Conservation (phyloP, 2,113 vertebrate genomes). For the Lutjanus erythropterus region DNA sequence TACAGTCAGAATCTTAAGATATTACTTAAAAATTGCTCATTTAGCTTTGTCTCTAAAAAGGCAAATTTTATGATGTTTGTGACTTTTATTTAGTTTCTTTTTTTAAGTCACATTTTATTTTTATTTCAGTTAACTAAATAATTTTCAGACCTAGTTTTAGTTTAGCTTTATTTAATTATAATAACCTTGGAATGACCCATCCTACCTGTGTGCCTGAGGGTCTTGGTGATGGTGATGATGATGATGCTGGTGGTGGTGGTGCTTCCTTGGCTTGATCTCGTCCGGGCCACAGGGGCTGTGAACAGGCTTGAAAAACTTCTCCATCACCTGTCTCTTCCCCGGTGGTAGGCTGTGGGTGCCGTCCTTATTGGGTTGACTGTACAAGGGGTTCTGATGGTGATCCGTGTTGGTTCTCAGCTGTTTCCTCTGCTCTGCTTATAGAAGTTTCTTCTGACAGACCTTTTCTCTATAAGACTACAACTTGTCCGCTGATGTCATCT, state of each 20-base stretch:
- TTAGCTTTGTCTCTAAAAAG: neutral
- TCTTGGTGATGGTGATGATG: conserved; percentile 58
- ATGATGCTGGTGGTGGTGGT: conserved; percentile 59
- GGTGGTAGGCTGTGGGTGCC: conserved; percentile 39
- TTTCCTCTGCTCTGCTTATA: conserved; percentile 4
- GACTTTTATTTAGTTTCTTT: neutral
- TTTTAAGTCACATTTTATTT: no score
- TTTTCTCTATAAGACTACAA: neutral
- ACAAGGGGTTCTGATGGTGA: conserved; percentile 5
- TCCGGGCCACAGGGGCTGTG: conserved; percentile 61
- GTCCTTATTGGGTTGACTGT: conserved; percentile 20
- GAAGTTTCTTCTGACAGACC: neutral
- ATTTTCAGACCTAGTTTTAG: no score
- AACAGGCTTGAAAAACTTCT: conserved; percentile 85
- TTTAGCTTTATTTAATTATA: no score
- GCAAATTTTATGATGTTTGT: neutral
- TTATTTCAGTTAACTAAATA: no score
- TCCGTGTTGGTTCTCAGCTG: neutral
- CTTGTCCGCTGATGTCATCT: conserved; percentile 1
- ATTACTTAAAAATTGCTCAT: conserved; percentile 1
- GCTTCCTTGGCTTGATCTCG: conserved; percentile 63
- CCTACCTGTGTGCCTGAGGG: conserved; percentile 70
- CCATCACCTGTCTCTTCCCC: conserved; percentile 74
- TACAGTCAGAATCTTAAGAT: neutral
- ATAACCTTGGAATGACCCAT: neutral